Conservation (phyloP, 1,140 invertebrate genomes). For the Hydropsyche tenuis region DNA sequence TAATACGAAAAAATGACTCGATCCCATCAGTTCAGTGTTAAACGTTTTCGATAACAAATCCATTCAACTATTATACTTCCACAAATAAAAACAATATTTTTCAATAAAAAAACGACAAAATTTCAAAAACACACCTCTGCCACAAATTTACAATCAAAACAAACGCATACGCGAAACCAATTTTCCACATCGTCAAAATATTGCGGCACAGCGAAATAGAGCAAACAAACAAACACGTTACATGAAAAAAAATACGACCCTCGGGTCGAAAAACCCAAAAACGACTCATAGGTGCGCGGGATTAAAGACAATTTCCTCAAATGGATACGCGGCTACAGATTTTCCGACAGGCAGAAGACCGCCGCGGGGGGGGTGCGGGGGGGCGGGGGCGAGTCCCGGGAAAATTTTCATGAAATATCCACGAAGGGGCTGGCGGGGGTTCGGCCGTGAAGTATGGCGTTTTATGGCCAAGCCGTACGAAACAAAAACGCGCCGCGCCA, state of each 20-base stretch:
- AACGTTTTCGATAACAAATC: too few species aligned
- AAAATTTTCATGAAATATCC: conserved; percentile 25
- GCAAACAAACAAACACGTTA: conserved; percentile 9
- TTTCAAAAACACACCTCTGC: too few species aligned
- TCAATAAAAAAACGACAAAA: too few species aligned
- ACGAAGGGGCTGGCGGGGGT: conserved; percentile 4
- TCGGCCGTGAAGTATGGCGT: neutral
- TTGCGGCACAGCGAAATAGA: neutral
- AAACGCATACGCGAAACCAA: conserved; percentile 22
- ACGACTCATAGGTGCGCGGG: conserved; percentile 19
- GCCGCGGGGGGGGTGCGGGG: neutral
- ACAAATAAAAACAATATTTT: neutral
- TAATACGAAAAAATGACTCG: too few species aligned
- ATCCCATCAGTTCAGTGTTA: too few species aligned
- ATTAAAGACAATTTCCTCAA: conserved; percentile 29
- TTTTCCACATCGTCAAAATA: conserved; percentile 26
- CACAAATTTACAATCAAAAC: conserved; percentile 19
- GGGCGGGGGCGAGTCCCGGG: neutral
- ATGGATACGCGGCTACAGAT: conserved; percentile 9
- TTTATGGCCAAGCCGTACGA: conserved; percentile 6
- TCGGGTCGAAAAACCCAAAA: too few species aligned
- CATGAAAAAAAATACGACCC: too few species aligned
- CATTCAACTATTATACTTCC: too few species aligned
- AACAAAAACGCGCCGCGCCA: conserved; percentile 14
- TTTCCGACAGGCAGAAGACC: neutral